phyloP scores from a whole-genome alignment of 2,888 invertebrate species.

The Dioctria linearis region DNA sequence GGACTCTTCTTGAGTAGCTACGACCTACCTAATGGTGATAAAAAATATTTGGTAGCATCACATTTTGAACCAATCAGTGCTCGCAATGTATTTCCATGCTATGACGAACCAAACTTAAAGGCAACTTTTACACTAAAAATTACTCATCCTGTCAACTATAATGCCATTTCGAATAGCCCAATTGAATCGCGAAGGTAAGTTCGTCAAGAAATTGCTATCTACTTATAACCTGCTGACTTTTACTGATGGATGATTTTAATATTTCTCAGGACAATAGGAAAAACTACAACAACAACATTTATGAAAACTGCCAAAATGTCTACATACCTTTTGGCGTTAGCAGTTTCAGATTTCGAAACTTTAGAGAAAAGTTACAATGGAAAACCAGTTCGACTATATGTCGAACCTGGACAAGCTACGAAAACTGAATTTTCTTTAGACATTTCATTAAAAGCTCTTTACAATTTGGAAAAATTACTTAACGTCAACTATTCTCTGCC shows the following conservation, averaged over 20 bases:
- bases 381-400: constrained; percentile 69
- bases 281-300: constrained; percentile 64
- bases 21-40: constrained; percentile 3
- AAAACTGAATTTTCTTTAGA: constrained; percentile 73
- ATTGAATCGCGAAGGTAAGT: constrained; percentile 18
- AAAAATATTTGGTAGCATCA: constrained; percentile 73
- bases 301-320: constrained; percentile 76
- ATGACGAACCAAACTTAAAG: constrained; percentile 78
- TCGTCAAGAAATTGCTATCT: background rate
- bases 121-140: constrained; percentile 76
- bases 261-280: background rate
- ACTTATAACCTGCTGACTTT: too few relatives aligned
- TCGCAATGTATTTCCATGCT: constrained; percentile 79
- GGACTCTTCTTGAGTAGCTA: constrained; percentile 46
- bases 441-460: constrained; percentile 74
- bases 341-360: constrained; percentile 73
- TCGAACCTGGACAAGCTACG: constrained; percentile 75
- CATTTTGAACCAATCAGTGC: constrained; percentile 77
- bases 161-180: constrained; percentile 61
- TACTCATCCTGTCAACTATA: constrained; percentile 68
- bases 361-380: constrained; percentile 60
- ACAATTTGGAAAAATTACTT: constrained; percentile 73
- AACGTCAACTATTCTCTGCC: constrained; percentile 73
- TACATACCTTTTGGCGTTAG: constrained; percentile 78
- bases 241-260: background rate